Base-by-base conservation (phyloP, 92 coral and sea anemone species). In the Montipora capitata region DNA sequence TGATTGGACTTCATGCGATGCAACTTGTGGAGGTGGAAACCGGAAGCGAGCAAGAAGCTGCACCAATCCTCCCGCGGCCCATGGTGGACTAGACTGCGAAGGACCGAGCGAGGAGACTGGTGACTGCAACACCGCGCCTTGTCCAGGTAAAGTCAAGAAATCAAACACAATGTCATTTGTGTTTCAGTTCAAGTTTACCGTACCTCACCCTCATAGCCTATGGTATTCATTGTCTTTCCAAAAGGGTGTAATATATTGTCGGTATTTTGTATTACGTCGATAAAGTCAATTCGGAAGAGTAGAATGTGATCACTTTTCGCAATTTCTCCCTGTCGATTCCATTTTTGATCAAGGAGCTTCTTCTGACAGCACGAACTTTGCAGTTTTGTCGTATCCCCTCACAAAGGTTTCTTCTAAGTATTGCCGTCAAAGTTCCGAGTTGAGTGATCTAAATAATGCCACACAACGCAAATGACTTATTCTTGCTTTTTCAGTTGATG, bases 11-110 rank as follows among this genome's bases (percentile, higher is more conserved):
- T 51, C 84, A 27, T 86, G 90, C 13, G 51, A 62, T 69, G 61
- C 45, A 11, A 75, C 84, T 3, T 86, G 90, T 45, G 84, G 83
- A 11, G 85, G 90, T 12, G 90, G 90, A 51, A 79, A 65, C 61
- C 67, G 72, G 72, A 71, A 44, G 35, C 76, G 90, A 9, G 8
- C 58, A 11, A 75, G 90, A 78, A 57, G 70, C 18, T 86, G 90
- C 77, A 78, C 90, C 69, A 86, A 61, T 42, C 90, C 90, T 77
- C 70, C 78, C 27, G 79, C 90, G 7, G 77, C 90, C 52, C 41
- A 78, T 58, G 84, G 90, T 56, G 90, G 90, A 68, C 39, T 80
- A 16, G 68, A 68, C 61, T 86, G 90, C 68, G 40, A 3, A 5
- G 90, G 90, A 42, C 48, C 85, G 3, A 27, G 65, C 15, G 90